phyloP scores from a whole-genome alignment of 1,140 invertebrate species.

The Elysia chlorotica region DNA sequence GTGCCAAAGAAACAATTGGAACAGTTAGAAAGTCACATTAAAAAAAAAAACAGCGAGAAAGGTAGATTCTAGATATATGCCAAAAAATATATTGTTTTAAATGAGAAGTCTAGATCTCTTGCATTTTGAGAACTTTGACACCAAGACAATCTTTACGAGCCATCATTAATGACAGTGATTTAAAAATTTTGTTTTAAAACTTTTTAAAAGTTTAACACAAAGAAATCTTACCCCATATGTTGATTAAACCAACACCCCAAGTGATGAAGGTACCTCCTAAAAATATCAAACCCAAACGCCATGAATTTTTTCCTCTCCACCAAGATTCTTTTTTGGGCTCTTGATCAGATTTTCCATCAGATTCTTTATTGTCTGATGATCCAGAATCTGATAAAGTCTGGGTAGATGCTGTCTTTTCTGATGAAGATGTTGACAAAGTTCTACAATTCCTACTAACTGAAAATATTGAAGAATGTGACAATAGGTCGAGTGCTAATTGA shows the following conservation, averaged over 20 bases:
- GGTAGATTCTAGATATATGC: too few species aligned
- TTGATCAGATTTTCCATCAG: neutral
- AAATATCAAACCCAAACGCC: constrained; percentile 18
- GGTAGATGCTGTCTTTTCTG: neutral
- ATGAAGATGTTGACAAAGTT: neutral
- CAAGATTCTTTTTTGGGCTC: constrained; percentile 18
- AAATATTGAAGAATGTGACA: neutral
- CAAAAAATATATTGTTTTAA: too few species aligned
- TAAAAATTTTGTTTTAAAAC: too few species aligned
- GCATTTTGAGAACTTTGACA: too few species aligned
- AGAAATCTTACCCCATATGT: constrained; percentile 20
- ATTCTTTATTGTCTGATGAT: neutral
- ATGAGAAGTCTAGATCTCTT: too few species aligned
- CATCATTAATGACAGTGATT: too few species aligned
- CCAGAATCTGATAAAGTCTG: neutral
- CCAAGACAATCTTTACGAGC: too few species aligned
- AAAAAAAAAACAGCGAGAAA: too few species aligned
- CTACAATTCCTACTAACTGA: too few species aligned
- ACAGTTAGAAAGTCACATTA: too few species aligned
- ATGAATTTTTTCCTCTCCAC: constrained; percentile 22
- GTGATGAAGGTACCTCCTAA: neutral
- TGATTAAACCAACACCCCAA: constrained; percentile 15
- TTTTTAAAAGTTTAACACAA: too few species aligned
- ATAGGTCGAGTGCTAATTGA: neutral
- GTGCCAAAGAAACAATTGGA: too few species aligned